Percentiles rank a stretch among this genome's conserved stretches.
Conservation (phyloP, 2,888 invertebrate species). For the Cheilosia vernalis region DNA sequence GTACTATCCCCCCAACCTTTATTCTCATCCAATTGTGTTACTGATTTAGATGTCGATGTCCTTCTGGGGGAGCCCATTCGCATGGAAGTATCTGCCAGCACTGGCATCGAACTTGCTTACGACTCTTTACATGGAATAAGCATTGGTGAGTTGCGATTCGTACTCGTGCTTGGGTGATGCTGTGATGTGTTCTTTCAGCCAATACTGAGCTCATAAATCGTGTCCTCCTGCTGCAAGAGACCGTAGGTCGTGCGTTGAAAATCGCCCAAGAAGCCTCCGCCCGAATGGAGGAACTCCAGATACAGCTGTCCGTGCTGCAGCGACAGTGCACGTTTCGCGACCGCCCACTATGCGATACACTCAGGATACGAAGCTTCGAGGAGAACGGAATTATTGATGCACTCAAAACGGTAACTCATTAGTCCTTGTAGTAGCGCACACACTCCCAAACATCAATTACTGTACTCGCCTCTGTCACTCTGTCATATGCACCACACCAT, state of each 20-base stretch:
- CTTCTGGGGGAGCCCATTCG: slow-evolving; percentile 91
- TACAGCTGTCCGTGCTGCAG: slow-evolving; percentile 83
- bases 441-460: slow-evolving; percentile 26
- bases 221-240: slow-evolving; percentile 82
- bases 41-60: slow-evolving; percentile 86
- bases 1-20: neutral
- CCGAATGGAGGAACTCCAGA: slow-evolving; percentile 83
- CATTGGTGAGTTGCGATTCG: slow-evolving; percentile 85
- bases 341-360: slow-evolving; percentile 89
- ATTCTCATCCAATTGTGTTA: neutral
- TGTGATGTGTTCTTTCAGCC: slow-evolving; percentile 76
- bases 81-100: slow-evolving; percentile 88
- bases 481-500: slow-evolving; percentile 10
- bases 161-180: slow-evolving; percentile 7
- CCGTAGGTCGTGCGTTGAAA: slow-evolving; percentile 82
- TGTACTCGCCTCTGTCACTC: neutral
- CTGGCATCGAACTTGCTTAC: slow-evolving; percentile 90
- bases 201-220: slow-evolving; percentile 83
- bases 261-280: slow-evolving; percentile 83
- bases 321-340: slow-evolving; percentile 89
- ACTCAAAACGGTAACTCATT: slow-evolving; percentile 81
- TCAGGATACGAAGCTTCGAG: slow-evolving; percentile 89
- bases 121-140: slow-evolving; percentile 89
- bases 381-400: slow-evolving; percentile 83
- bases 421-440: slow-evolving; percentile 11